Evolutionary conservation across 2,113 vertebrate genomes (phyloP), one percentile per base, ranked within the genome.

Genomic region (Clarias batrachus): DNA sequence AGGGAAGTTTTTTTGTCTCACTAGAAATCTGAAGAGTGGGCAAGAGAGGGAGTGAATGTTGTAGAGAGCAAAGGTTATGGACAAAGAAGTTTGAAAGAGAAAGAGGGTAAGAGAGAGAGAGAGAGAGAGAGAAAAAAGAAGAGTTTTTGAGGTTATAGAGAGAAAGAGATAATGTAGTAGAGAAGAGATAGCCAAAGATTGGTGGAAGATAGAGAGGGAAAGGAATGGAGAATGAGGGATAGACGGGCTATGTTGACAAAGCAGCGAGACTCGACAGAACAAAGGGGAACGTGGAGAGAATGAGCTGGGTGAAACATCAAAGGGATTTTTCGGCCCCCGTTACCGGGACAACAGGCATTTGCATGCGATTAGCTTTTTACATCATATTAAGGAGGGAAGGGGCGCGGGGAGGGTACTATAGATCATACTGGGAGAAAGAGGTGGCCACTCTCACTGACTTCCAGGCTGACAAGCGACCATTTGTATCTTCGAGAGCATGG

Each of bases 271-370:
- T 94, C 89, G 92, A 93, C 93, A 91, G 93, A 95, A 95, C 94
- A 96, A 96, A 95, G 94, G 93, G 94, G 81, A 95, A 95, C 93
- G 94, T 95, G 94, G 93, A 95, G 95, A 95, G 94, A 96, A 95
- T 95, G 94, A 95, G 93, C 93, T 93, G 94, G 93, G 94, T 94
- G 94, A 94, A 95, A 96, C 95, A 95, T 96, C 95, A 96, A 96
- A 96, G 94, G 94, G 94, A 95, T 96, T 95, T 96, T 95, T 96
- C 93, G 93, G 93, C 93, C 95, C 78, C 92, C 93, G 95, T 95
- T 96, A 95, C 95, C 95, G 94, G 94, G 95, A 95, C 95, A 95
- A 96, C 95, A 96, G 94, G 95, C 94, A 96, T 96, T 96, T 95
- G 95, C 95, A 96, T 96, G 94, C 93, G 94, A 95, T 96, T 96